Conservation (phyloP, 64 coral and sea anemone genomes). For the Dendronephthya gigantea region DNA sequence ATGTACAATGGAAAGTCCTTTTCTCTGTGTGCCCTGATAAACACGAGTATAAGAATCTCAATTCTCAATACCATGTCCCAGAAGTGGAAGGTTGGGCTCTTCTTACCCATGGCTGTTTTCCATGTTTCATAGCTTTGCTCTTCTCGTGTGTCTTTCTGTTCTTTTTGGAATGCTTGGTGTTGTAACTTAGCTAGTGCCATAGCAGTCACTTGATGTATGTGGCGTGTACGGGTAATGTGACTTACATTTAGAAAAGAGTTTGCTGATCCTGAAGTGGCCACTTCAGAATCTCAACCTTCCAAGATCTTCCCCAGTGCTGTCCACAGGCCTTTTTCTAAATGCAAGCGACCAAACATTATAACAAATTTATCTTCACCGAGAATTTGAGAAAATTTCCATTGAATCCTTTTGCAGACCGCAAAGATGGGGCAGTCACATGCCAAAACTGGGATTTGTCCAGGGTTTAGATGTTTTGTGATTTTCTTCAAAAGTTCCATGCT, state of each 20-base stretch:
- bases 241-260: neutral
- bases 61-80: slow-evolving; percentile 25
- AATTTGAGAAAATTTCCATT: neutral
- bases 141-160: neutral
- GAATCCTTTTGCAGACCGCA: neutral
- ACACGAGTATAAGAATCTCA: neutral
- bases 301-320: neutral
- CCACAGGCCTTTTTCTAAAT: neutral
- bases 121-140: neutral
- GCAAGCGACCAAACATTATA: neutral
- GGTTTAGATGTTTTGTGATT: neutral
- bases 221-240: neutral
- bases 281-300: neutral
- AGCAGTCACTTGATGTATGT: neutral
- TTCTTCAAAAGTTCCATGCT: neutral
- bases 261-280: neutral
- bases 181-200: neutral
- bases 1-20: slow-evolving; percentile 24
- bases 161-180: neutral
- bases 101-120: neutral
- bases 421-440: neutral
- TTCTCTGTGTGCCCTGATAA: slow-evolving; percentile 30
- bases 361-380: neutral
- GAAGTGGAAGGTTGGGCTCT: slow-evolving; percentile 29
- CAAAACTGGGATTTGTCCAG: neutral